Base-by-base conservation (phyloP, 2,888 invertebrate species). In the Julus scandinavius region DNA sequence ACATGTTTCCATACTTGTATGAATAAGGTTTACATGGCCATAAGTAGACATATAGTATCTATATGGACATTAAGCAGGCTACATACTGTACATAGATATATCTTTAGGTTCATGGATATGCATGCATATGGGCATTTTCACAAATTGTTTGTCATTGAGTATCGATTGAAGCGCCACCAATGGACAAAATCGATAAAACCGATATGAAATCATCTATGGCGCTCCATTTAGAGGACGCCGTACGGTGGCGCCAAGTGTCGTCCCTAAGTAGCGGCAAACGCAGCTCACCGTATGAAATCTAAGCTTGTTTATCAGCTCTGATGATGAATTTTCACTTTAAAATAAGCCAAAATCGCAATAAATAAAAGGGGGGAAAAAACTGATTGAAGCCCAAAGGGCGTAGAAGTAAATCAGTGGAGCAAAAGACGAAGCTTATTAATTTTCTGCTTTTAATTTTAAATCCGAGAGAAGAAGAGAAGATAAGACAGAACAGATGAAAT, bases 361-460 rank as follows among this genome's bases (percentile, higher is more conserved):
- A 54, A 54, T 54, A 54, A 54, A 54, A 17, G 15, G 29, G 29
- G 29, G 29, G 29, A 29, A 29, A 29, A 29, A 29, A 29, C 15
- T 13, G 17, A 11, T 54, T 54, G 11, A 54, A 54, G 54, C 54
- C 54, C 54, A 54, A 3, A 11, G 54, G 54, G 54, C 54, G 13
- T 54, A 54, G 11, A 13, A 5, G 9, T 54, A 54, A 54, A 54
- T 11, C 54, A 54, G 11, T 17, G 15, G 13, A 54, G 54, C 54
- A 17, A 54, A 54, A 54, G 15, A 54, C 11, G 54, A 54, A 54
- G 54, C 54, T 54, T 54, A 54, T 9, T 54, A 54, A 54, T 54
- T 54, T 54, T 54, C 54, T 54, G 54, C 54, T 54, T 54, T 54
- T 54, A 54, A 54, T 54, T 54, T 54, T 54, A 54, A 54, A 54